Percentiles rank a stretch among this genome's conserved stretches.
Evolutionary conservation across 1,140 invertebrate species (phyloP).

Genomic region (Thrips palmi): DNA sequence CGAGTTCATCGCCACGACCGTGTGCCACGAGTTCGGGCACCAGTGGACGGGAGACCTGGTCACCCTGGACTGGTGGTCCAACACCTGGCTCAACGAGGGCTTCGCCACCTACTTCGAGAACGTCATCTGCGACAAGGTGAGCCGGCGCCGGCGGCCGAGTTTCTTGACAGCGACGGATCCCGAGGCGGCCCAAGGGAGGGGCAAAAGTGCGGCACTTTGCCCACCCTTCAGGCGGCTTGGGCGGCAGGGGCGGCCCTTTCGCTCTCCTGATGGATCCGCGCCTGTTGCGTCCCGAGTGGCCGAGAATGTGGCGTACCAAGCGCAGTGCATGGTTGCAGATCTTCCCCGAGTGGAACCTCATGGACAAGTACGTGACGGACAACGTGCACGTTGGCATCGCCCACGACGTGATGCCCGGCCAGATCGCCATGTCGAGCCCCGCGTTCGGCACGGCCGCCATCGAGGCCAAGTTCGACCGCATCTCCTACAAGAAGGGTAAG

Average conservation of each 20-base stretch:
- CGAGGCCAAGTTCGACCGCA: constrained; percentile 32
- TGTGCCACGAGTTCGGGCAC: constrained; percentile 31
- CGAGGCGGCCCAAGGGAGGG: too few relatives aligned
- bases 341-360: constrained; percentile 27
- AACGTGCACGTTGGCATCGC: constrained; percentile 47
- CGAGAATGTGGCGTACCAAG: too few relatives aligned
- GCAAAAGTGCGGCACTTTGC: too few relatives aligned
- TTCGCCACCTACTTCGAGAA: constrained; percentile 28
- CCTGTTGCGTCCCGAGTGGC: too few relatives aligned
- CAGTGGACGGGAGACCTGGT: constrained; percentile 30
- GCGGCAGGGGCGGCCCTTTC: too few relatives aligned
- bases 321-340: too few relatives aligned
- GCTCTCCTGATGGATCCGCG: too few relatives aligned
- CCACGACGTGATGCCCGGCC: constrained; percentile 70
- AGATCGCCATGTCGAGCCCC: constrained; percentile 27
- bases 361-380: constrained; percentile 27
- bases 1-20: constrained; percentile 19
- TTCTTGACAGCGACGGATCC: too few relatives aligned
- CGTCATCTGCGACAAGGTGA: constrained; percentile 14
- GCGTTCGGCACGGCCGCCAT: constrained; percentile 28
- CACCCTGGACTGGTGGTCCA: constrained; percentile 23
- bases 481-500: constrained; percentile 40
- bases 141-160: too few relatives aligned
- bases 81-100: constrained; percentile 36
- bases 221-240: too few relatives aligned